A percentile compares a stretch with the other conserved stretches of the same genome.
phyloP scores from a whole-genome alignment of 2,888 invertebrate genomes.

The Dryobotodes eremita region DNA sequence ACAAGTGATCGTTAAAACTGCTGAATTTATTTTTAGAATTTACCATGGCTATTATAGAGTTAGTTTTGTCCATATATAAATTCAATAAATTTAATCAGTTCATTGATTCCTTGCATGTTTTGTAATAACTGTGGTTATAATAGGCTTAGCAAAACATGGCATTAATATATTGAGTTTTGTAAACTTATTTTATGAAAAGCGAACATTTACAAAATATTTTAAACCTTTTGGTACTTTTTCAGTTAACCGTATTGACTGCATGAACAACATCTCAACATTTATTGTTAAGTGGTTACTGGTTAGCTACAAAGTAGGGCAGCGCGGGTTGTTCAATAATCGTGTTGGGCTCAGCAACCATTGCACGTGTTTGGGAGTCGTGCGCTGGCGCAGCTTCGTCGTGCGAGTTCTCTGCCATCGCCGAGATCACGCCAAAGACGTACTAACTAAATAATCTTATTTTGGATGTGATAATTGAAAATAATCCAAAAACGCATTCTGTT shows the following conservation, averaged over 20 bases:
- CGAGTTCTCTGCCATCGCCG: slow-evolving; percentile 70
- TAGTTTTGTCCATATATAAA: slow-evolving; percentile 12
- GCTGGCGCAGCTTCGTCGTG: slow-evolving; percentile 66
- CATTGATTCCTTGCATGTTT: background rate
- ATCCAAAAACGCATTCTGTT: slow-evolving; percentile 19
- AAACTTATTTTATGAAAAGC: background rate
- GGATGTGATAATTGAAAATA: slow-evolving; percentile 41
- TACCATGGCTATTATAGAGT: slow-evolving; percentile 16
- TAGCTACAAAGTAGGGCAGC: slow-evolving; percentile 58
- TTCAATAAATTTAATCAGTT: background rate
- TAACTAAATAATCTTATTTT: slow-evolving; percentile 48
- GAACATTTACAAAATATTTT: background rate
- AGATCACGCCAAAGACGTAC: slow-evolving; percentile 69
- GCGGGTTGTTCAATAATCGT: slow-evolving; percentile 66
- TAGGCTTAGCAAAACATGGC: background rate
- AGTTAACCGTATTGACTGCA: slow-evolving; percentile 6
- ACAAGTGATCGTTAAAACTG: slow-evolving; percentile 54
- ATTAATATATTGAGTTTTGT: background rate
- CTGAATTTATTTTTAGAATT: slow-evolving; percentile 57
- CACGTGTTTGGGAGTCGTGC: slow-evolving; percentile 74
- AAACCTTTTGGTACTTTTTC: background rate
- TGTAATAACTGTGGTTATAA: background rate
- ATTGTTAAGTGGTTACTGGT: slow-evolving; percentile 46
- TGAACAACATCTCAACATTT: slow-evolving; percentile 19
- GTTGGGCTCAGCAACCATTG: slow-evolving; percentile 63